Evolutionary conservation across 37 sponge, comb jelly and placozoan genomes (phyloP), one percentile per base, ranked within the genome.

Genomic region (Diacarnus erythraeanus): DNA sequence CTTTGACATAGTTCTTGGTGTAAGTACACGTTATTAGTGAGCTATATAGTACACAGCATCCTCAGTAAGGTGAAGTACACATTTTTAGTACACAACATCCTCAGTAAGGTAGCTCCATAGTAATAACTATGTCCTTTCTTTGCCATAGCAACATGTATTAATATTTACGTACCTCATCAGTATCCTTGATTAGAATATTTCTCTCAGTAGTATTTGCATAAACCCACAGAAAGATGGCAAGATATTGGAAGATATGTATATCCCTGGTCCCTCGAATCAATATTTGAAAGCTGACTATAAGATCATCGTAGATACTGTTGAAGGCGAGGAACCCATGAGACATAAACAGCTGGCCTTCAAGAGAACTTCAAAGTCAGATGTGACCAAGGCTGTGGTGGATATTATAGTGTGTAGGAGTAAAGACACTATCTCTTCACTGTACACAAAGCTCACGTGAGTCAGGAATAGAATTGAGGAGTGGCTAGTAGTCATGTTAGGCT

Each of bases 231-330:
- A 70, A 67, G 72, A 67, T 74, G 85, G 57, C 31, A 59, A 25
- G 29, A 75, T 92, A 37, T 29, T 92, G 17, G 92, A 84, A 65
- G 85, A 81, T 44, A 70, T 92, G 69, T 60, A 85, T 56, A 87
- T 92, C 37, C 88, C 88, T 0, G 51, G 76, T 0, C 42, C 54
- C 2, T 9, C 37, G 0, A 63, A 38, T 0, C 63, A 60, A 39
- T 87, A 87, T 33, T 59, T 92, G 33, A 37, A 41, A 25, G 75
- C 69, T 5, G 88, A 81, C 34, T 87, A 59, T 39, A 39, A 65
- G n/a, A 61, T 84, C 12, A 71, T 87, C 56, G 61, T 58, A 66
- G 37, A 71, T 9, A 92, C 92, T 15, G 75, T 64, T 4, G 84
- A 92, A 57, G 88, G 88, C 76, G 64, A 26, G 76, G 88, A 72